Conservation (phyloP, 2,113 vertebrate species). For the Sander lucioperca region DNA sequence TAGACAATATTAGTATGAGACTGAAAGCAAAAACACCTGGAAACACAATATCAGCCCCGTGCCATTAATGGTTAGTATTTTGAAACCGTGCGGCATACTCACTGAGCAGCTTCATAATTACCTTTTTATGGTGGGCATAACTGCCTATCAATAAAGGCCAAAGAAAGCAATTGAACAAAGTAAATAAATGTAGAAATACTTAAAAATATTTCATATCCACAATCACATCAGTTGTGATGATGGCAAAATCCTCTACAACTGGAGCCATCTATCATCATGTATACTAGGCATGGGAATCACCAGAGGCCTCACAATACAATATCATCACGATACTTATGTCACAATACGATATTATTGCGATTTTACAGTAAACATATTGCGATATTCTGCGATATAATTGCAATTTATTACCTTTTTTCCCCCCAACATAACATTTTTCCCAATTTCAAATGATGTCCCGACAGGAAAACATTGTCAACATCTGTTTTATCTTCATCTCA, state of each 20-base stretch:
- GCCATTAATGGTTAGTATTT: not conserved
- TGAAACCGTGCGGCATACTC: slow-evolving; percentile 15
- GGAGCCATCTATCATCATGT: not conserved
- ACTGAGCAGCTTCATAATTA: slow-evolving; percentile 73
- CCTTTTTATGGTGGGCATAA: slow-evolving; percentile 89
- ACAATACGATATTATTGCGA: too few species aligned
- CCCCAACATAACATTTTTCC: too few species aligned
- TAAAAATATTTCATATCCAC: slow-evolving; percentile 8
- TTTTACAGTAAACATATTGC: too few species aligned
- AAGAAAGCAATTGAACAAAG: slow-evolving; percentile 25
- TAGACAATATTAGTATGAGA: slow-evolving; percentile 12
- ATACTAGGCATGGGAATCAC: too few species aligned
- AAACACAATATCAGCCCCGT: not conserved
- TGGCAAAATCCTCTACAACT: not conserved
- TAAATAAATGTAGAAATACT: not conserved
- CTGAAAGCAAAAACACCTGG: not conserved
- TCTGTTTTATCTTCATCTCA: too few species aligned
- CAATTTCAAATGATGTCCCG: too few species aligned
- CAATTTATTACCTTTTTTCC: too few species aligned
- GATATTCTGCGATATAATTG: too few species aligned
- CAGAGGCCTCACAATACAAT: too few species aligned
- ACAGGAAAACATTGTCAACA: too few species aligned
- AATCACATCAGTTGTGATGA: not conserved
- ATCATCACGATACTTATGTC: too few species aligned
- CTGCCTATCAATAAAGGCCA: slow-evolving; percentile 83